These are phyloP conservation scores for Pemphredon lugubris DNA, from an alignment of 2,888 invertebrate species.

Conservation along the genomic window DNA sequence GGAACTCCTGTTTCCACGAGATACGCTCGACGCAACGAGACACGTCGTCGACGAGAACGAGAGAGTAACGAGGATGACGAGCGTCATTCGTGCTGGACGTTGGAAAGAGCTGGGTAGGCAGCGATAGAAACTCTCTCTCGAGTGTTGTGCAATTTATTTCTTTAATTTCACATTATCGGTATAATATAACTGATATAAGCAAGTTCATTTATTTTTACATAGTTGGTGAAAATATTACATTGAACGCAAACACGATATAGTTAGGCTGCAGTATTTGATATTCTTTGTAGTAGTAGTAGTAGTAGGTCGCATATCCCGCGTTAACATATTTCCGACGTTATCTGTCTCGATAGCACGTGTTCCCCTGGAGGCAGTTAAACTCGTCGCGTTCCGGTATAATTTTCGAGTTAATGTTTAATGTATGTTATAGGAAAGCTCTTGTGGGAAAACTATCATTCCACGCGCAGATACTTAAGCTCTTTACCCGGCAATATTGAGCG, in stretches of 20 bases:
- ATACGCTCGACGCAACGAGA: neutral
- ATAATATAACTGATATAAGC: constrained; percentile 45
- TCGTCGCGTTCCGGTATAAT: constrained; percentile 1
- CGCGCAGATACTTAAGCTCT: constrained; percentile 18
- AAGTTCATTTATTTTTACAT: constrained; percentile 51
- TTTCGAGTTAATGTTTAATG: constrained; percentile 9
- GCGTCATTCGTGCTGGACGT: neutral
- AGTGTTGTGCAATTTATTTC: constrained; percentile 8
- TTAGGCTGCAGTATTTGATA: constrained; percentile 29
- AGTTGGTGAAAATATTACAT: constrained; percentile 44
- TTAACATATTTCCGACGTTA: constrained; percentile 30
- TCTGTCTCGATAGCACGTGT: constrained; percentile 17
- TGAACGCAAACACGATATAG: constrained; percentile 42
- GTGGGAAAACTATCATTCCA: constrained; percentile 34
- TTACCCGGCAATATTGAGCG: constrained; percentile 24
- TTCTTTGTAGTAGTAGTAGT: constrained; percentile 25
- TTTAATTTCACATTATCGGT: constrained; percentile 39
- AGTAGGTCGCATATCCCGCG: constrained; percentile 24
- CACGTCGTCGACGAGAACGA: neutral
- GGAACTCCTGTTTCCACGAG: constrained; percentile 11
- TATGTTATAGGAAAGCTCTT: constrained; percentile 45
- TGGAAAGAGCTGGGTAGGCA: constrained; percentile 44
- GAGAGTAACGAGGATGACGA: constrained; percentile 11
- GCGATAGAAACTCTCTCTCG: neutral
- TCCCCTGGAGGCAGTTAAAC: constrained; percentile 5